These are phyloP conservation scores for Agrochola macilenta DNA, from an alignment of 2,888 invertebrate genomes.

Conservation along the genomic window DNA sequence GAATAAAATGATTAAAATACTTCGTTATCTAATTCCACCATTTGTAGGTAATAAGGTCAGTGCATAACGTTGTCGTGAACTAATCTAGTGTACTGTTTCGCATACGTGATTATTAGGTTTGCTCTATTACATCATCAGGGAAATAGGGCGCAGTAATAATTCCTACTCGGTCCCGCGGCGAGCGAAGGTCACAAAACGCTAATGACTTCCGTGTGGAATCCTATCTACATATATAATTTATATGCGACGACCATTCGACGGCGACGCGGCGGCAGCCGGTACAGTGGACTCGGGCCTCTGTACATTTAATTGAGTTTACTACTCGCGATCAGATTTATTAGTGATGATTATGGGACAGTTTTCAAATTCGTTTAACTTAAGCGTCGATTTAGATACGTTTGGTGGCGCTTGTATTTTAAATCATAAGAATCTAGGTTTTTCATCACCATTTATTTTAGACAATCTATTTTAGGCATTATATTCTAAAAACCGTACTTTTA, in stretches of 20 bases:
- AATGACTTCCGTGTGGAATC: conserved; percentile 85
- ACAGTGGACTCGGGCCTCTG: conserved; percentile 32
- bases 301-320: conserved; percentile 42
- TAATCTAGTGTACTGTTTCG: conserved; percentile 61
- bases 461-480: too few species aligned
- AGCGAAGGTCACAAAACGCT: conserved; percentile 81
- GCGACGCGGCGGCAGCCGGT: conserved; percentile 43
- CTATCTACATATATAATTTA: conserved; percentile 79
- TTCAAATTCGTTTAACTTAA: conserved; percentile 20
- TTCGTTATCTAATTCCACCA: conserved; percentile 45
- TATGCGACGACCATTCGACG: conserved; percentile 70
- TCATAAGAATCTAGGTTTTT: not conserved
- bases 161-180: conserved; percentile 76
- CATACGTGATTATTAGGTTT: conserved; percentile 71
- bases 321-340: conserved; percentile 43
- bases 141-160: conserved; percentile 81
- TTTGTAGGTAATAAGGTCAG: conserved; percentile 55
- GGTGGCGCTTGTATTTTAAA: not conserved
- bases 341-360: conserved; percentile 9
- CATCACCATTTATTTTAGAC: not conserved
- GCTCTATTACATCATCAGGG: conserved; percentile 81
- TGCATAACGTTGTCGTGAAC: conserved; percentile 56
- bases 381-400: conserved; percentile 4
- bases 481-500: not conserved
- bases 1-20: conserved; percentile 41